Conservation (phyloP, 2,888 invertebrate species). For the Copidosoma aretas region DNA sequence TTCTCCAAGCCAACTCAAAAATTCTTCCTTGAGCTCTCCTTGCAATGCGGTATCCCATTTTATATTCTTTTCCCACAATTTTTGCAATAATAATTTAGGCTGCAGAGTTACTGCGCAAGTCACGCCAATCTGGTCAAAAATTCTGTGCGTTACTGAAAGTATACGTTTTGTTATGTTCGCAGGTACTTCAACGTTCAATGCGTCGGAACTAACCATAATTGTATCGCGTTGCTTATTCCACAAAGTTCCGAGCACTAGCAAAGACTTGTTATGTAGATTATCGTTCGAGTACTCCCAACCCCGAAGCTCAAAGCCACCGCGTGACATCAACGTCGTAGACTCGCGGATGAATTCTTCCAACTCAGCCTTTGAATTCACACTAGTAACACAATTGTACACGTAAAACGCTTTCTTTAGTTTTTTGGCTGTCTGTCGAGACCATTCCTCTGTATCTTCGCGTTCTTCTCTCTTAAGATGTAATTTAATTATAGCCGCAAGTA, state of each 20-base stretch:
- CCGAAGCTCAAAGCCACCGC: slow-evolving; percentile 7
- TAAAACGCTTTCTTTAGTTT: too few species aligned
- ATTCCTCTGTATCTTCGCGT: too few species aligned
- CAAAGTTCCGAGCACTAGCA: too few species aligned
- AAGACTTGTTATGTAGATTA: too few species aligned
- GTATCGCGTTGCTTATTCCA: too few species aligned
- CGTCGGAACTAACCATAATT: too few species aligned
- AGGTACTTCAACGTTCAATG: too few species aligned
- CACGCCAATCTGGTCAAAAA: slow-evolving; percentile 26
- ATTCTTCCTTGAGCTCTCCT: slow-evolving; percentile 1
- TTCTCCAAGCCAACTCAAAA: slow-evolving; percentile 1
- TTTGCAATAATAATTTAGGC: slow-evolving; percentile 14
- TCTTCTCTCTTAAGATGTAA: too few species aligned
- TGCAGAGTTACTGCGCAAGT: neutral
- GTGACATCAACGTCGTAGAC: too few species aligned
- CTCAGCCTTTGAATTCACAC: neutral
- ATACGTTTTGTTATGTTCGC: neutral
- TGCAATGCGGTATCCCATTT: slow-evolving; percentile 26
- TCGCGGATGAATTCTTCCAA: slow-evolving; percentile 2
- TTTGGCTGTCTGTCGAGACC: too few species aligned
- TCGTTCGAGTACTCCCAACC: neutral
- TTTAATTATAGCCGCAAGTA: too few species aligned
- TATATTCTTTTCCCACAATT: slow-evolving; percentile 7
- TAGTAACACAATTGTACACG: slow-evolving; percentile 18
- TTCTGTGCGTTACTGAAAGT: slow-evolving; percentile 1